A percentile compares a stretch with the other conserved stretches of the same genome.
Evolutionary conservation across 2,113 vertebrate genomes (phyloP).

Genomic region (Tiliqua scincoides): DNA sequence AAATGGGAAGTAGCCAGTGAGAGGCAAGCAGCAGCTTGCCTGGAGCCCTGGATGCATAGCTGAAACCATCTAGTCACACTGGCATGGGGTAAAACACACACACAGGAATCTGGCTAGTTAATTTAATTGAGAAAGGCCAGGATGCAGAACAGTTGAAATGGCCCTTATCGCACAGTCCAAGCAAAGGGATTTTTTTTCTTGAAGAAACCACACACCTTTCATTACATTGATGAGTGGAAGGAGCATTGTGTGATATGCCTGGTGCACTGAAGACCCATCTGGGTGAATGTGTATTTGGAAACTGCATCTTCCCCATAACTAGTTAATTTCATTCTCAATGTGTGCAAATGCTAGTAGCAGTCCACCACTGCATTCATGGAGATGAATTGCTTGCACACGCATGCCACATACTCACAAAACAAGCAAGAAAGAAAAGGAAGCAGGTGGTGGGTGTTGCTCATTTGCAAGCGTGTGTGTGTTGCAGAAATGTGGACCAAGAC

Average conservation of each 20-base stretch:
- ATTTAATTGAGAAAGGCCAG: neutral
- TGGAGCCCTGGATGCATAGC: constrained; percentile 66
- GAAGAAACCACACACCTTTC: constrained; percentile 36
- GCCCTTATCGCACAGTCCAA: constrained; percentile 57
- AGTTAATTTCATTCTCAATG: constrained; percentile 61
- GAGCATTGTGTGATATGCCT: constrained; percentile 59
- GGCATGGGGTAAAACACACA: constrained; percentile 59
- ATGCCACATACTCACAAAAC: neutral
- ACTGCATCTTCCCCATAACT: constrained; percentile 52
- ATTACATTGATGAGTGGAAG: constrained; percentile 47
- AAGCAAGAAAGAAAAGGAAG: constrained; percentile 29
- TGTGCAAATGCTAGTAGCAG: constrained; percentile 57
- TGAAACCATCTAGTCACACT: constrained; percentile 54
- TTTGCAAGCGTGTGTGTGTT: constrained; percentile 34
- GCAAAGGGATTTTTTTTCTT: constrained; percentile 67
- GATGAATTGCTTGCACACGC: constrained; percentile 24
- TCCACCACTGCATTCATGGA: constrained; percentile 60
- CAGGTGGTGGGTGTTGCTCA: constrained; percentile 10
- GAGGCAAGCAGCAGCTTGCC: constrained; percentile 70
- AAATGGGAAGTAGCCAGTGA: constrained; percentile 73
- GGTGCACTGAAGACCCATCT: constrained; percentile 54
- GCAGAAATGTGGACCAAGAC: constrained; percentile 66
- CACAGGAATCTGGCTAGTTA: constrained; percentile 52
- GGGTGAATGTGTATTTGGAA: constrained; percentile 49
- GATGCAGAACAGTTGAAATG: constrained; percentile 69